Conservation (phyloP, 2,113 vertebrate genomes). For the Boulengeromyrus knoepffleri region DNA sequence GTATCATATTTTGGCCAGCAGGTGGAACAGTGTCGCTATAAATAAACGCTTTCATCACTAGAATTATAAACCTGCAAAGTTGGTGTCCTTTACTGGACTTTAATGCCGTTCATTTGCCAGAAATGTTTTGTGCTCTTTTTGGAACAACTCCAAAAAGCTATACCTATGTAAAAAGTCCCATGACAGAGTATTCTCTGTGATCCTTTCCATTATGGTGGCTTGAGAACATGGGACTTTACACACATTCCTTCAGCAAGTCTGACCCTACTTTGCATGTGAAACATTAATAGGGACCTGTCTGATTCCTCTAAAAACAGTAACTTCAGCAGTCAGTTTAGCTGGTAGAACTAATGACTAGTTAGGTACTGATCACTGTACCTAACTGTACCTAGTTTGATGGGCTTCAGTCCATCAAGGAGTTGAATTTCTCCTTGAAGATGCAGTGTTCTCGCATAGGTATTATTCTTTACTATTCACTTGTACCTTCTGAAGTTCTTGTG, state of each 20-base stretch:
- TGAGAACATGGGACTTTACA: background rate
- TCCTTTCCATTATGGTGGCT: background rate
- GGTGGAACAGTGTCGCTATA: background rate
- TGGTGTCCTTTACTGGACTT: background rate
- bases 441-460: background rate
- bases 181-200: background rate
- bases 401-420: background rate
- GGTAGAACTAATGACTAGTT: background rate
- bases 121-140: background rate
- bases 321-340: background rate
- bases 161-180: background rate
- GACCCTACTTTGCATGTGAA: background rate
- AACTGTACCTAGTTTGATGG: too few relatives aligned
- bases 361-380: background rate
- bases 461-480: background rate
- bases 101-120: background rate
- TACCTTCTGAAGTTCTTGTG: background rate
- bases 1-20: slow-evolving; percentile 2
- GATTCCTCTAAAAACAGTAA: background rate
- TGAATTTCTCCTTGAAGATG: background rate
- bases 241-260: background rate
- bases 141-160: background rate
- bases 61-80: background rate
- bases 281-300: background rate
- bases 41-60: background rate